These are phyloP conservation scores for Embidobia sp. DNA, from an alignment of 2,888 invertebrate genomes.

Conservation along the genomic window DNA sequence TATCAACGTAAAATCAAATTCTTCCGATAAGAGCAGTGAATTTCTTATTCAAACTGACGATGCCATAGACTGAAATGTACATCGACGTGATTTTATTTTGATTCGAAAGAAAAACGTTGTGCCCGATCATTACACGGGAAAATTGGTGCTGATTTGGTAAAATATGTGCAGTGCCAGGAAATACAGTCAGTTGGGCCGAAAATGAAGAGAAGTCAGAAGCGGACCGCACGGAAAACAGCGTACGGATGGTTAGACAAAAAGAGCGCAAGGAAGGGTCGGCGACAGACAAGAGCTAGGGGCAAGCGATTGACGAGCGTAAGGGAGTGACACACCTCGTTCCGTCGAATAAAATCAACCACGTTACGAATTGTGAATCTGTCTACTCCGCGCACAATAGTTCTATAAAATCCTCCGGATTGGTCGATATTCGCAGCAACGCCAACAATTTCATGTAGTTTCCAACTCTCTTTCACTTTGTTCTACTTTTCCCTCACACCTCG, in stretches of 20 bases:
- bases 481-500: conserved; percentile 31
- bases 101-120: conserved; percentile 35
- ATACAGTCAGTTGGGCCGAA: conserved; percentile 33
- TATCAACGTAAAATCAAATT: too few relatives aligned
- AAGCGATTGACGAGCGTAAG: conserved; percentile 50
- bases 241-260: conserved; percentile 53
- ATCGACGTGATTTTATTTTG: conserved; percentile 25
- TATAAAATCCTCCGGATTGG: conserved; percentile 53
- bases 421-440: conserved; percentile 50
- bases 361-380: conserved; percentile 66
- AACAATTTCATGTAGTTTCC: conserved; percentile 54
- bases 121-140: conserved; percentile 37
- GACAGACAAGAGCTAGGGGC: conserved; percentile 45
- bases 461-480: conserved; percentile 48
- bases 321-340: conserved; percentile 61
- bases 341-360: conserved; percentile 66
- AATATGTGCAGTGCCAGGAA: conserved; percentile 36
- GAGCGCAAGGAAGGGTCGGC: conserved; percentile 49
- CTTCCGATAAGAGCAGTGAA: neutral
- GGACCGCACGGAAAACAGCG: conserved; percentile 50
- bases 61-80: neutral
- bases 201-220: conserved; percentile 48
- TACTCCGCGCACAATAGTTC: conserved; percentile 56
- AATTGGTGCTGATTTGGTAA: conserved; percentile 46
- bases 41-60: neutral